Base-by-base conservation (phyloP, 92 coral and sea anemone species). In the Porites evermanni region DNA sequence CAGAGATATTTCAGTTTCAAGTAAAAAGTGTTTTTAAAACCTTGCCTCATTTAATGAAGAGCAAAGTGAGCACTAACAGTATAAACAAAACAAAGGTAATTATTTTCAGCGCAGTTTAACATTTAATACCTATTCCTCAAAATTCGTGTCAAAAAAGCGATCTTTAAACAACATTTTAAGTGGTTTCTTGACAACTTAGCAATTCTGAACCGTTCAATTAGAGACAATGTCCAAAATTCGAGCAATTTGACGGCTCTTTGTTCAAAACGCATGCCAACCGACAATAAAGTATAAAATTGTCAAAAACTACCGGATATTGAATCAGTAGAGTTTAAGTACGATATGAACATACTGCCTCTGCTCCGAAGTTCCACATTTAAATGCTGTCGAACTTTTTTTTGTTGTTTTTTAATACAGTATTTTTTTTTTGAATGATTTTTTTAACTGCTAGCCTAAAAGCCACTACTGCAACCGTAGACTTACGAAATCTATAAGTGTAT, bases 291-390 rank as follows among this genome's bases (percentile, higher is more conserved):
- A 24, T 23, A 52, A 53, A 75, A 32, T 23, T 12, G 44, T 19
- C 29, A 56, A 75, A 38, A 38, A 38, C 47, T 38, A 54, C 67
- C 66, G 79, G 79, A 75, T 26, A 75, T 75, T 75, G 12, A 54
- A 24, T 24, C 29, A 51, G 12, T 24, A 9, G 14, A 18, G 23
- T 23, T n/a, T 29, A 24, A 75, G 20, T 75, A 17, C 14, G 8
- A 75, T 18, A 12, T 56, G 61, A 56, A 56, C 16, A 11, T 56
- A 56, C 13, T 56, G 61, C 14, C 12, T 14, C 61, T 56, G 3
- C 12, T 3, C 47, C 14, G 61, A 14, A 11, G 3, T 56, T 14
- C 13, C 16, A 56, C 4, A 56, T 56, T 14, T 9, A 54, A 8
- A 11, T 56, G 32, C 4, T 56, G 13, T 10, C 3, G 61, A 11